phyloP scores from a whole-genome alignment of 2,113 vertebrate genomes.

The Brachyhypopomus gauderio region DNA sequence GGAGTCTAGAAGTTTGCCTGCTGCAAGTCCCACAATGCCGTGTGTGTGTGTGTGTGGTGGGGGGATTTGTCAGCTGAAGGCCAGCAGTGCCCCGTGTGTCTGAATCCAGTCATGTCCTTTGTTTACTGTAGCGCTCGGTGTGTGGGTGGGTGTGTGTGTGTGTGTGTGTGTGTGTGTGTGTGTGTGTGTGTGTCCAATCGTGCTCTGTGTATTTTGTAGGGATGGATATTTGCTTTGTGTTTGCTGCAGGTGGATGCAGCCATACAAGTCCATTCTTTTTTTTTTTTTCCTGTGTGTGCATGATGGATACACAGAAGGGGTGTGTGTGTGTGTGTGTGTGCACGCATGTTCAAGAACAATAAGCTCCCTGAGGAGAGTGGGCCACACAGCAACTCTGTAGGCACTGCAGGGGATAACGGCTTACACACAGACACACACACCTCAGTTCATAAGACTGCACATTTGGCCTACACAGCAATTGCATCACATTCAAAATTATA shows the following conservation, averaged over 20 bases:
- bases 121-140: not conserved
- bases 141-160: not conserved
- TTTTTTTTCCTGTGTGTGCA: not conserved
- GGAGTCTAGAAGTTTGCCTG: not conserved
- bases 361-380: conserved; percentile 20
- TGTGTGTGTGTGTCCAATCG: not conserved
- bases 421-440: not conserved
- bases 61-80: too few relatives aligned
- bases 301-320: not conserved
- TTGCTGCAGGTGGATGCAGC: not conserved
- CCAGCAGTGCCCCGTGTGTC: not conserved
- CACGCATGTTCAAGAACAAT: conserved; percentile 2
- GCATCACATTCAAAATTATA: not conserved
- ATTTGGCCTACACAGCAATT: not conserved
- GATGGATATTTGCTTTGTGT: conserved; percentile 10
- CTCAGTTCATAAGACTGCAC: not conserved
- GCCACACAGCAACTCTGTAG: not conserved
- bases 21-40: not conserved
- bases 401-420: not conserved
- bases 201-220: not conserved
- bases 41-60: not conserved
- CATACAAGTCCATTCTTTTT: not conserved
- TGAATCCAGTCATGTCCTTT: too few relatives aligned
- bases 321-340: conserved; percentile 11
- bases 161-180: not conserved